Evolutionary conservation across 1,140 invertebrate species (phyloP).

Genomic region (Homalodisca vitripennis): DNA sequence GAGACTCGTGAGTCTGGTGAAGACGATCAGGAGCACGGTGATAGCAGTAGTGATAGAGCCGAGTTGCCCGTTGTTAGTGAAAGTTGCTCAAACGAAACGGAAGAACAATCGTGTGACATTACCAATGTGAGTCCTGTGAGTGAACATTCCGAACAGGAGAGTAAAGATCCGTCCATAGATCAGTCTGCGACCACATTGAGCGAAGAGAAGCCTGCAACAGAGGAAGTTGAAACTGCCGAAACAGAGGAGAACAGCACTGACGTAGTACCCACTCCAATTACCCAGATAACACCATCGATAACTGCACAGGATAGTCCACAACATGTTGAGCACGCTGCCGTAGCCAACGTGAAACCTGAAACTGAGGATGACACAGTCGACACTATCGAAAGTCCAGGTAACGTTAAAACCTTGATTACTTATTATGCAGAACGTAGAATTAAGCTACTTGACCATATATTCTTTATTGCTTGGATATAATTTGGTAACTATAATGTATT

Average conservation of each 20-base stretch:
- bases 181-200: conserved; percentile 20
- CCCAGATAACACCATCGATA: conserved; percentile 1
- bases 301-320: background rate
- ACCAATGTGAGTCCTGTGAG: conserved; percentile 4
- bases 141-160: conserved; percentile 18
- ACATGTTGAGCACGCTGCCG: background rate
- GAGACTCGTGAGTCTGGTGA: conserved; percentile 46
- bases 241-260: no score
- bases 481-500: no score
- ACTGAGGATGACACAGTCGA: background rate
- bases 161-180: conserved; percentile 22
- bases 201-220: background rate
- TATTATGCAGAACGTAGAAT: no score
- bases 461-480: no score
- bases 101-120: conserved; percentile 26
- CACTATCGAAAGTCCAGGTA: conserved; percentile 11
- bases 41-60: conserved; percentile 27
- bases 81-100: conserved; percentile 36
- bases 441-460: no score
- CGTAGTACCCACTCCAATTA: no score
- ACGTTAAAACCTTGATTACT: no score
- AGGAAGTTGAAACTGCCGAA: background rate
- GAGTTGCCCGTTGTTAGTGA: conserved; percentile 32
- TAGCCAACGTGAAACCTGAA: background rate
- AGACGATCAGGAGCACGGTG: conserved; percentile 22